These are phyloP conservation scores for Malthinus flaveolus DNA, from an alignment of 2,888 invertebrate genomes.

Conservation along the genomic window DNA sequence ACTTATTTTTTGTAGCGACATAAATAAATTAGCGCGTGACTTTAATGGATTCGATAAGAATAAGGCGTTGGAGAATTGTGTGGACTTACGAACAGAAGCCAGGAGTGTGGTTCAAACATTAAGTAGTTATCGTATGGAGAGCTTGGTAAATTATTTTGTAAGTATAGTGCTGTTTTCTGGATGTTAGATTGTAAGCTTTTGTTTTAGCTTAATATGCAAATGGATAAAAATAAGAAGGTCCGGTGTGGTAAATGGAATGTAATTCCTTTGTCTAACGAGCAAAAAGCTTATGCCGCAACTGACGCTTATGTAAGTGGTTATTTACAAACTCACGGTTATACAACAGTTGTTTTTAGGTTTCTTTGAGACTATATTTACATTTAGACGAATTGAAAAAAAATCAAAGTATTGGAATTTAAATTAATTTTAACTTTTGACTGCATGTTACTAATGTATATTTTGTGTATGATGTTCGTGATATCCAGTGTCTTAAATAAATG, in stretches of 20 bases:
- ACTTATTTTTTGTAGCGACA: conserved; percentile 57
- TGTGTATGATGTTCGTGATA: no score
- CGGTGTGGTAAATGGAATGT: conserved; percentile 65
- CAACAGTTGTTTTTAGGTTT: conserved; percentile 30
- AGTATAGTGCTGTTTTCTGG: conserved; percentile 28
- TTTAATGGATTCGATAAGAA: conserved; percentile 60
- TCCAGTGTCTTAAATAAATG: no score
- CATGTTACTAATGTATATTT: background rate
- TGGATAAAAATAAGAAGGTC: conserved; percentile 61
- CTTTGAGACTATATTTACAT: conserved; percentile 35
- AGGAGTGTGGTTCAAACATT: conserved; percentile 58
- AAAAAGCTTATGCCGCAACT: conserved; percentile 64
- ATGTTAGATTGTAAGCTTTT: background rate
- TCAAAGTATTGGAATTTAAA: background rate
- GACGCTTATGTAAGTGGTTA: conserved; percentile 64
- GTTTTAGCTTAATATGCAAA: conserved; percentile 56
- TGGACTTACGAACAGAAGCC: conserved; percentile 63
- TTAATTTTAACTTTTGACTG: background rate
- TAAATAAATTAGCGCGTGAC: conserved; percentile 65
- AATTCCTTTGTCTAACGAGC: conserved; percentile 59
- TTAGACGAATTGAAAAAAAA: conserved; percentile 22
- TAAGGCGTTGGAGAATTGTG: conserved; percentile 60
- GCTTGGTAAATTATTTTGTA: conserved; percentile 60
- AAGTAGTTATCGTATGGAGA: conserved; percentile 64
- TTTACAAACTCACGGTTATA: conserved; percentile 1